Evolutionary conservation across 1,140 invertebrate genomes (phyloP), one percentile per base, ranked within the genome.

Genomic region (Macrosteles quadrilineatus): DNA sequence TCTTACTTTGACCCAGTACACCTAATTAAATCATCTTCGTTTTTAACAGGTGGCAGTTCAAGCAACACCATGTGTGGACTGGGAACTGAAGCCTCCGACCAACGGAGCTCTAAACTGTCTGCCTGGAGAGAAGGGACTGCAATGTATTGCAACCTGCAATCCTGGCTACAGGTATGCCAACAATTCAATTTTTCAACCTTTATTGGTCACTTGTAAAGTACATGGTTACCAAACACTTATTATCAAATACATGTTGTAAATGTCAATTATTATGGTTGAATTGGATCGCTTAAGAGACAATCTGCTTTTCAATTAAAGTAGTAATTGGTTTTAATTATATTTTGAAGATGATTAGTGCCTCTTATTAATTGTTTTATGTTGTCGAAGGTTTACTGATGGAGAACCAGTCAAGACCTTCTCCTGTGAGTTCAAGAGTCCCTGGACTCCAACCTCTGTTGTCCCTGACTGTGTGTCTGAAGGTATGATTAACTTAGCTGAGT

Each of bases 401-500:
- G 90, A 93, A 76, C 87, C 90, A 14, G 85, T 90, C 0, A 97
- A 97, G 79, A 91, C 90, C 6, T 97, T 95, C 77, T 85, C 87
- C 21, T 97, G 95, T 78, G 89, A 91, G 76, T 84, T 85, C 0
- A 90, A 90, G 67, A 87, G 88, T 67, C 82, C 88, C 73, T 97
- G 95, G 95, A 83, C 85, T 9, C 94, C 94, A 11, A 88, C 88
- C 2, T 89, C 90, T 2, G 90, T 96, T 64, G 93, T 97, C 40
- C 95, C 95, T 0, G 94, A 97, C 77, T 97, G 95, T 80, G 93
- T 98, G 31, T 94, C 94, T 11, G 93, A 96, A 87, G 91, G 89
- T 91, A 36, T 6, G 14, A 36, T n/a, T n/a, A 82, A 80, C n/a
- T n/a, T n/a, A n/a, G n/a, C n/a, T n/a, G n/a, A n/a, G n/a, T n/a